phyloP scores from a whole-genome alignment of 2,113 vertebrate genomes.

The Puma concolor region DNA sequence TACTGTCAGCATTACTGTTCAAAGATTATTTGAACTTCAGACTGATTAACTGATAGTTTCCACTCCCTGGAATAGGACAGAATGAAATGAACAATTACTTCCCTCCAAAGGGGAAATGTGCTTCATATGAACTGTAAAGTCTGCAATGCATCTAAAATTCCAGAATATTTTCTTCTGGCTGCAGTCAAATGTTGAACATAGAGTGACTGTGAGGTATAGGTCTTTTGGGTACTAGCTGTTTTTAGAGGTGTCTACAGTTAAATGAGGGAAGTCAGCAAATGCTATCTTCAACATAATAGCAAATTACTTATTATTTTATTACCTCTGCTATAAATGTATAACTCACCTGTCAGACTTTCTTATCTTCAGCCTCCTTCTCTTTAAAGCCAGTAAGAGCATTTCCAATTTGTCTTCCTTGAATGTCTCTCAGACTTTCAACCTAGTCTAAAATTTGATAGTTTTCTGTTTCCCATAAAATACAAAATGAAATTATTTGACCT shows the following conservation, averaged over 20 bases:
- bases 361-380: background rate
- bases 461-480: background rate
- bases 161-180: background rate
- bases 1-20: background rate
- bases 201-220: background rate
- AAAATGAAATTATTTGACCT: background rate
- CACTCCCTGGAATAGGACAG: background rate
- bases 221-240: background rate
- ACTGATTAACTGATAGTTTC: background rate
- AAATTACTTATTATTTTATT: background rate
- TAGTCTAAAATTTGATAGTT: background rate
- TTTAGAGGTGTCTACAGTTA: background rate
- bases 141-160: background rate
- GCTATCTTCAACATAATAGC: background rate
- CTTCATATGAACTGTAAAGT: background rate
- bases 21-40: slow-evolving; percentile 56
- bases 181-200: background rate
- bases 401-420: background rate
- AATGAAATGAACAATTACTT: background rate
- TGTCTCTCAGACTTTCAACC: background rate
- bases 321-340: background rate
- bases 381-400: background rate
- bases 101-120: background rate
- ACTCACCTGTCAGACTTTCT: background rate
- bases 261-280: background rate